A percentile compares a stretch with the other conserved stretches of the same genome.
Evolutionary conservation across 2,888 invertebrate species (phyloP).

Genomic region (Drosophila pseudotalamancana): DNA sequence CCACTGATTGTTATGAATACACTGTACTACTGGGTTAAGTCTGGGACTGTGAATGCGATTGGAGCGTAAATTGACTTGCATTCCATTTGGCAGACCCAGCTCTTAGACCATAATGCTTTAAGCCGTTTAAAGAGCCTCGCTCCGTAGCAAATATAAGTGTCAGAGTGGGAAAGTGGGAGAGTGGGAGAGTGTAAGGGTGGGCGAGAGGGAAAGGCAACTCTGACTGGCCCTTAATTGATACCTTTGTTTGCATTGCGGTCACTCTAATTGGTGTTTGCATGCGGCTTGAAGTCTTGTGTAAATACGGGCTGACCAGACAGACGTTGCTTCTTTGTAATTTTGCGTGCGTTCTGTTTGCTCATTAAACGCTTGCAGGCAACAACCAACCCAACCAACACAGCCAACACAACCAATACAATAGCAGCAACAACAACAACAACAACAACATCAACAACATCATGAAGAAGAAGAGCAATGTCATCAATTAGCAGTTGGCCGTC

Average conservation of each 20-base stretch:
- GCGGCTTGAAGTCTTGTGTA: slow-evolving; percentile 78
- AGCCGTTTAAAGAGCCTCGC: slow-evolving; percentile 39
- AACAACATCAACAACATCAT: slow-evolving; percentile 16
- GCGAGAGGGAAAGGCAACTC: not conserved
- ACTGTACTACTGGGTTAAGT: not conserved
- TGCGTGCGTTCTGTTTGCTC: slow-evolving; percentile 80
- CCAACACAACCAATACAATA: slow-evolving; percentile 12
- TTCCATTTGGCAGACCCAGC: slow-evolving; percentile 24
- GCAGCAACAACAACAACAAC: slow-evolving; percentile 7
- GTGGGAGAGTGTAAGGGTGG: not conserved
- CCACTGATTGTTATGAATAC: slow-evolving; percentile 70
- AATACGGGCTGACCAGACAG: slow-evolving; percentile 70
- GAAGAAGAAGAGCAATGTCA: slow-evolving; percentile 50
- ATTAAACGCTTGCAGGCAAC: slow-evolving; percentile 72
- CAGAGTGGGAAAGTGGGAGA: not conserved
- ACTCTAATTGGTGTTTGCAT: slow-evolving; percentile 80
- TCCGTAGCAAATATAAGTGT: not conserved
- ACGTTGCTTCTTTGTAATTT: slow-evolving; percentile 74
- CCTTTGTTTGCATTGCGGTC: slow-evolving; percentile 78
- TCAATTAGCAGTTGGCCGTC: slow-evolving; percentile 70
- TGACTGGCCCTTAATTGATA: slow-evolving; percentile 71
- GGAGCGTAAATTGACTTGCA: slow-evolving; percentile 43
- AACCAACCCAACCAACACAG: no score
- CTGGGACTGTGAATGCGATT: slow-evolving; percentile 24
- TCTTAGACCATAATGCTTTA: slow-evolving; percentile 6